These are phyloP conservation scores for Danionella cerebrum DNA, from an alignment of 2,113 vertebrate genomes.

Conservation along the genomic window DNA sequence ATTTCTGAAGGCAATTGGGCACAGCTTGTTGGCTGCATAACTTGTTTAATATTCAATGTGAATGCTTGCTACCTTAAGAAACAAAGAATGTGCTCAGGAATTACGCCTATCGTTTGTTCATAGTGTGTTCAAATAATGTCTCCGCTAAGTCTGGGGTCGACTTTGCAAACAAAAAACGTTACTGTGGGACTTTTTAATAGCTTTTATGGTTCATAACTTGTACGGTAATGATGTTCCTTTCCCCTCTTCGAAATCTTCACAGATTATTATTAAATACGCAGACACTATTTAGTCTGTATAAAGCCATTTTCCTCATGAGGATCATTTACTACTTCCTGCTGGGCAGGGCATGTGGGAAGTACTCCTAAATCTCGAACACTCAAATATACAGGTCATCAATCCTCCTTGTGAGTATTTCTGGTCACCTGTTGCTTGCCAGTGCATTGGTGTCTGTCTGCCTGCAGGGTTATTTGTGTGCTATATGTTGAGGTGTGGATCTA, in stretches of 20 bases:
- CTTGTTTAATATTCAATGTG: too few relatives aligned
- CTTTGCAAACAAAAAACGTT: background rate
- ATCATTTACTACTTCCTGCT: background rate
- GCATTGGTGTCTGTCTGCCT: too few relatives aligned
- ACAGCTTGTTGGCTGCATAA: too few relatives aligned
- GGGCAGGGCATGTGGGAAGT: background rate
- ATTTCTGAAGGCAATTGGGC: too few relatives aligned
- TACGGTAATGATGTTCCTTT: background rate
- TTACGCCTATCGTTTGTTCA: too few relatives aligned
- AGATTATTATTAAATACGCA: background rate
- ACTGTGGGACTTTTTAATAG: background rate
- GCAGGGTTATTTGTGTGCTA: too few relatives aligned
- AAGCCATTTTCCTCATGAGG: background rate
- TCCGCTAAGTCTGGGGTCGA: background rate
- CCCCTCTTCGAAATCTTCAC: background rate
- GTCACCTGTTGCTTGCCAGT: background rate
- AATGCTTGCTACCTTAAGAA: too few relatives aligned
- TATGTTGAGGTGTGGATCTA: too few relatives aligned
- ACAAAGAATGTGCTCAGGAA: too few relatives aligned
- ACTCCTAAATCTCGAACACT: background rate
- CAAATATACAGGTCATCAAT: background rate
- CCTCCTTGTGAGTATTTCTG: constrained; percentile 27
- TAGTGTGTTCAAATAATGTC: background rate
- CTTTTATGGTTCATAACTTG: background rate
- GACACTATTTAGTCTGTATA: background rate